These are phyloP conservation scores for Andrena trimmerana DNA, from an alignment of 2,888 invertebrate species.

Conservation along the genomic window DNA sequence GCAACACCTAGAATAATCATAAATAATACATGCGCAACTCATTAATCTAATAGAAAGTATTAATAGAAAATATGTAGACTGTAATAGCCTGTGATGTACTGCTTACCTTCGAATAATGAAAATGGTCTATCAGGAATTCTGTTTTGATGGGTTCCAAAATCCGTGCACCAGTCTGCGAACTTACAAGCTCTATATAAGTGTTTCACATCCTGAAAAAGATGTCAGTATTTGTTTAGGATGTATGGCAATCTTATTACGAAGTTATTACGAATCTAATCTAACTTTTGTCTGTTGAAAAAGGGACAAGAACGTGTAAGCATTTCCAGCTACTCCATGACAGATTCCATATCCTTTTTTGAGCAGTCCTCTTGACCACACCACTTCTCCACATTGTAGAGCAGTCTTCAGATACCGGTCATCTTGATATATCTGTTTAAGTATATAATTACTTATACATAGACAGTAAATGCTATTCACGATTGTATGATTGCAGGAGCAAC, in stretches of 20 bases:
- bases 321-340: conserved; percentile 95
- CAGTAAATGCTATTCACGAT: neutral
- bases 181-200: conserved; percentile 91
- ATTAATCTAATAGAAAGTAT: conserved; percentile 10
- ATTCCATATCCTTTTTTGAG: conserved; percentile 94
- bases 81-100: neutral
- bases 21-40: conserved; percentile 45
- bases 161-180: conserved; percentile 93
- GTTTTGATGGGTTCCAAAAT: conserved; percentile 88
- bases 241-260: neutral
- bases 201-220: conserved; percentile 87
- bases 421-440: conserved; percentile 87
- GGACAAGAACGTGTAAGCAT: conserved; percentile 93
- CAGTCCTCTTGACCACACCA: conserved; percentile 93
- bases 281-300: conserved; percentile 92
- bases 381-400: conserved; percentile 90
- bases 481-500: conserved; percentile 2
- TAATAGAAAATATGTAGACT: neutral
- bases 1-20: conserved; percentile 86
- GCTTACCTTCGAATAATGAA: conserved; percentile 93
- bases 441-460: conserved; percentile 21
- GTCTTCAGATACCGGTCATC: conserved; percentile 89
- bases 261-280: neutral
- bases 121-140: conserved; percentile 91
- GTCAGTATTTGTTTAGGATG: conserved; percentile 14